phyloP scores from a whole-genome alignment of 2,888 invertebrate species.

The Philopedon plagiatum region DNA sequence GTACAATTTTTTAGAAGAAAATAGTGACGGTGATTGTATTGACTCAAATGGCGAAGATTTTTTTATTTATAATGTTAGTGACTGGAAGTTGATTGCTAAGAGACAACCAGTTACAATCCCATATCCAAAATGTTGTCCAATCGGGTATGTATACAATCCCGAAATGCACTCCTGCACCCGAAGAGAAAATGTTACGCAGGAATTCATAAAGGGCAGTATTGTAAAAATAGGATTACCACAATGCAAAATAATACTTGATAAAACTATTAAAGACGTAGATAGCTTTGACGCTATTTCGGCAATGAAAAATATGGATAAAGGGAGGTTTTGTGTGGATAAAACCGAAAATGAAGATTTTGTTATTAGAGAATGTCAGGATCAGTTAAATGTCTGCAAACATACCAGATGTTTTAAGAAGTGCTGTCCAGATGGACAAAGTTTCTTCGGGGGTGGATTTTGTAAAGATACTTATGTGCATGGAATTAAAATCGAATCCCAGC shows the following conservation, averaged over 20 bases:
- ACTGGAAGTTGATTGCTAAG: slow-evolving; percentile 21
- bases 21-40: slow-evolving; percentile 44
- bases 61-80: slow-evolving; percentile 36
- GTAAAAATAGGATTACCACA: slow-evolving; percentile 57
- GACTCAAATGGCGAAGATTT: slow-evolving; percentile 36
- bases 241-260: slow-evolving; percentile 58
- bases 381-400: slow-evolving; percentile 55
- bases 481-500: slow-evolving; percentile 53
- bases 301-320: slow-evolving; percentile 10
- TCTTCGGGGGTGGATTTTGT: slow-evolving; percentile 59
- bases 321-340: slow-evolving; percentile 54
- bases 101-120: not conserved
- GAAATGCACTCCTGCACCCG: slow-evolving; percentile 54
- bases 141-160: slow-evolving; percentile 55
- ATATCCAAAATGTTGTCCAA: slow-evolving; percentile 62
- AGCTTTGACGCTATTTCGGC: slow-evolving; percentile 4
- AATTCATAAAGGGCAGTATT: slow-evolving; percentile 52
- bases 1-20: slow-evolving; percentile 38
- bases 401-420: slow-evolving; percentile 71
- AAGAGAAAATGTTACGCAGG: slow-evolving; percentile 33
- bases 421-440: slow-evolving; percentile 72
- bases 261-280: slow-evolving; percentile 7
- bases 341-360: slow-evolving; percentile 50
- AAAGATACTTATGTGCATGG: slow-evolving; percentile 58
- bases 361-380: slow-evolving; percentile 56